Conservation (phyloP, 2,888 invertebrate genomes). For the Heteromyza rotundicornis region DNA sequence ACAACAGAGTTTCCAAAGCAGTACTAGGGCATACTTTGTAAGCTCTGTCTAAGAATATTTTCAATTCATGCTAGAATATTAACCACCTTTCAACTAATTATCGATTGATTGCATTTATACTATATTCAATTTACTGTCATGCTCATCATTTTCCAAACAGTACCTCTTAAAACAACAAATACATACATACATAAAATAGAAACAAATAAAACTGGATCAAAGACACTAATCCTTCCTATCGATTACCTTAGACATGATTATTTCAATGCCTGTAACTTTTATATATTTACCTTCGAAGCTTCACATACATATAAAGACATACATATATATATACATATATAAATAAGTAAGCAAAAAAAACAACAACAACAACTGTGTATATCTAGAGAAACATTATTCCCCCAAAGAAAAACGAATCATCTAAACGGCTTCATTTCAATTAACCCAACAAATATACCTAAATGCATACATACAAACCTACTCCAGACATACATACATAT, state of each 20-base stretch:
- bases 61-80: too few species aligned
- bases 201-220: constrained; percentile 5
- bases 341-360: constrained; percentile 14
- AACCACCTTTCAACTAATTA: too few species aligned
- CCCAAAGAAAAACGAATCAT: constrained; percentile 32
- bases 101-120: too few species aligned
- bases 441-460: constrained; percentile 18
- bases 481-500: constrained; percentile 18
- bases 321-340: constrained; percentile 5
- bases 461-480: constrained; percentile 7
- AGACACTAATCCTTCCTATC: constrained; percentile 19
- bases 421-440: constrained; percentile 37
- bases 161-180: constrained; percentile 4
- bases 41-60: too few species aligned
- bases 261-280: background rate
- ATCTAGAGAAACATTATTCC: constrained; percentile 12
- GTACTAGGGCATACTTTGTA: too few species aligned
- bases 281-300: background rate
- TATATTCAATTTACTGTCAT: background rate
- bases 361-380: constrained; percentile 15
- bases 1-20: too few species aligned
- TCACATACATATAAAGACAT: constrained; percentile 14
- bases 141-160: background rate
- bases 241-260: constrained; percentile 16
- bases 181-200: too few species aligned